These are phyloP conservation scores for Microcebus jonahi DNA, from an alignment of 2,113 vertebrate genomes.

Conservation along the genomic window DNA sequence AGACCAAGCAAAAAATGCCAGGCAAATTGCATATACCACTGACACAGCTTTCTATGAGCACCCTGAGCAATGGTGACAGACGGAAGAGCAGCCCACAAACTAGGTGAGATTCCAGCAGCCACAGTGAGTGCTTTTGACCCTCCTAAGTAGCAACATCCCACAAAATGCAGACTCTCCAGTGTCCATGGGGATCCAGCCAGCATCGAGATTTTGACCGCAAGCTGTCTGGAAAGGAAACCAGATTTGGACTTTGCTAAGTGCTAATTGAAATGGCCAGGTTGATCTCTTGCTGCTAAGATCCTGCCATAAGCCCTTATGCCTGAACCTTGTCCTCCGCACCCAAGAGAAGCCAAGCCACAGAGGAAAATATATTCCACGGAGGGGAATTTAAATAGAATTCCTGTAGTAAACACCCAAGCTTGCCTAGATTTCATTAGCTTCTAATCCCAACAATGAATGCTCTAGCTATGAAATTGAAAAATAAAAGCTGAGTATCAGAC, in stretches of 20 bases:
- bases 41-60: conserved; percentile 20
- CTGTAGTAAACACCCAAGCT: background rate
- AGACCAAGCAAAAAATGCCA: background rate
- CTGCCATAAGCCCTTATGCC: background rate
- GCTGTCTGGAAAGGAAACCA: background rate
- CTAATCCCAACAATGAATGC: background rate
- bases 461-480: background rate
- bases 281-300: background rate
- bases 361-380: background rate
- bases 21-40: background rate
- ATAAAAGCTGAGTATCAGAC: background rate
- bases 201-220: background rate
- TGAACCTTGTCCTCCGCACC: background rate
- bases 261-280: background rate
- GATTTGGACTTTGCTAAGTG: background rate
- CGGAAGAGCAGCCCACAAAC: background rate
- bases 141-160: background rate
- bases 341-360: background rate
- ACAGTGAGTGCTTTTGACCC: background rate
- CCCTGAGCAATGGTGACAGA: background rate
- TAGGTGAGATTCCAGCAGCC: background rate
- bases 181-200: background rate
- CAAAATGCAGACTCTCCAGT: background rate
- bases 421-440: background rate
- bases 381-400: background rate